Evolutionary conservation across 1,140 invertebrate genomes (phyloP), one percentile per base, ranked within the genome.

Genomic region (Bombus waltoni): DNA sequence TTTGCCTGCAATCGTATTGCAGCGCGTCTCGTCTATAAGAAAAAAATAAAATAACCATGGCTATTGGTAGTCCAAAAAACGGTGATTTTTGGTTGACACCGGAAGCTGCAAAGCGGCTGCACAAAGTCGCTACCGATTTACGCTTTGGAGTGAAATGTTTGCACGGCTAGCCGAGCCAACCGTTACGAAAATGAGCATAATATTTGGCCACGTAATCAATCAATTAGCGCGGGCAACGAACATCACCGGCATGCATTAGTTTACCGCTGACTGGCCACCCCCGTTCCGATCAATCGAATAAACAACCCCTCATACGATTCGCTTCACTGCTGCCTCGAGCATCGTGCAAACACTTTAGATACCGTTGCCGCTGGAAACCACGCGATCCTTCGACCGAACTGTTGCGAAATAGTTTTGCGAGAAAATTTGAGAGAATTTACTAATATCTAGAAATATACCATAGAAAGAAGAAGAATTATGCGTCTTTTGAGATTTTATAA

Each of bases 131-230:
- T 68, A 78, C 40, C 65, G 82, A 80, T 75, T 68, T 75, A 68
- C 73, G 75, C n/a, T 44, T 28, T 80, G 44, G 11, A 72, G 72
- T 59, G 62, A 66, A 79, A 81, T 88, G 71, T 77, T 88, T 88
- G 81, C 88, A 66, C 75, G 35, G 47, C 25, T 8, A 70, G n/a
- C 40, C 57, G 8, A 65, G 66, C 53, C 73, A 72, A 38, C 73
- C 65, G 71, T 53, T 47, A 47, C 47, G 87, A 59, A 91, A 92
- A 88, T 87, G 87, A 84, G 89, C 81, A 84, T 90, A 90, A 90
- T 91, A 92, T 92, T 92, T 91, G 90, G 87, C 87, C 85, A 74
- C 85, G 86, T 86, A 89, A 91, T 90, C 89, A 91, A 92, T 91
- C 89, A 92, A 92, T 92, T 92, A 92, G 89, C 86, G 82, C 38